These are phyloP conservation scores for Acropternis orthonyx DNA, from an alignment of 2,797 vertebrate genomes.

Conservation along the genomic window DNA sequence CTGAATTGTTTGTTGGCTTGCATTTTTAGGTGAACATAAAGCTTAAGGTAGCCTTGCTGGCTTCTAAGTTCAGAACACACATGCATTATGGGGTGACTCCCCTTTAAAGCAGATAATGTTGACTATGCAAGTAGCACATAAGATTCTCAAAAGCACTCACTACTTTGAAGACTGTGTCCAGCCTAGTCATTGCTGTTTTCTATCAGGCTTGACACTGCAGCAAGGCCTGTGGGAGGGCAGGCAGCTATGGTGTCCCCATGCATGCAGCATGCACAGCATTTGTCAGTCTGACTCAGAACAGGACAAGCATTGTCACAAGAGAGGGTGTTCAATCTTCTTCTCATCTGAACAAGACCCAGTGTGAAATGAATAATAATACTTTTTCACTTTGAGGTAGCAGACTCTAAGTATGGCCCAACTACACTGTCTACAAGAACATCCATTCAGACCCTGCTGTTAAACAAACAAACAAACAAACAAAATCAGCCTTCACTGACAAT, in stretches of 20 bases:
- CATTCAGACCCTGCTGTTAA: not conserved
- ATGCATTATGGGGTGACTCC: not conserved
- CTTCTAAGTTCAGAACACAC: not conserved
- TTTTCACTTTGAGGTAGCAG: constrained; percentile 25
- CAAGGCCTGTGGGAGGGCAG: not conserved
- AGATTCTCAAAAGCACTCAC: not conserved
- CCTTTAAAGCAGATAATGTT: not conserved
- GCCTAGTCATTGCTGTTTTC: not conserved
- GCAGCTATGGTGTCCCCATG: not conserved
- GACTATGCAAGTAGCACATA: not conserved
- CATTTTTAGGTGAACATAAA: not conserved
- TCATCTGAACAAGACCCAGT: not conserved
- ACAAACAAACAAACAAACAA: not conserved
- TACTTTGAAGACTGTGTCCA: not conserved
- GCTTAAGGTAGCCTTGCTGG: not conserved
- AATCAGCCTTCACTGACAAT: not conserved
- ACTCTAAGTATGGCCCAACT: not conserved
- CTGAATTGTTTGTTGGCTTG: not conserved
- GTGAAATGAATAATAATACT: constrained; percentile 23
- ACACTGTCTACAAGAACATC: not conserved
- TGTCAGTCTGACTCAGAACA: constrained; percentile 19
- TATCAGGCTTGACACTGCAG: not conserved
- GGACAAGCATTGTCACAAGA: not conserved
- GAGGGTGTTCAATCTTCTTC: not conserved
- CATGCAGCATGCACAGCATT: not conserved